Evolutionary conservation across 2,888 invertebrate genomes (phyloP).

Genomic region (Polydrusus pterygomalis): DNA sequence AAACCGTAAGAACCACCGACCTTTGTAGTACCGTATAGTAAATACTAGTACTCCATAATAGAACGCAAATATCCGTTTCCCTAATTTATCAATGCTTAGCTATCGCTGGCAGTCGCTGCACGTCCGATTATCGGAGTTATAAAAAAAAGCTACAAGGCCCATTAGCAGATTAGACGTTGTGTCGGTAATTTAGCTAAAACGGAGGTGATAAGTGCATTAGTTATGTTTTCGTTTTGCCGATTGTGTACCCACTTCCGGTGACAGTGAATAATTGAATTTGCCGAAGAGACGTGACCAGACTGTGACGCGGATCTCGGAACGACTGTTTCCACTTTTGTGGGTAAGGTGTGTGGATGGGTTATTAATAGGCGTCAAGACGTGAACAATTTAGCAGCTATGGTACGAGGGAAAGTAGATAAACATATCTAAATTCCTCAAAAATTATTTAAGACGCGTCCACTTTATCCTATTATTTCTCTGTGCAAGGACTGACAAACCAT

Average conservation of each 20-base stretch:
- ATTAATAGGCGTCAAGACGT: constrained; percentile 34
- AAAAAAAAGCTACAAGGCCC: constrained; percentile 39
- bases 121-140: constrained; percentile 27
- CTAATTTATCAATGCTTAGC: constrained; percentile 17
- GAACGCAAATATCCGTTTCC: constrained; percentile 26
- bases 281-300: constrained; percentile 51
- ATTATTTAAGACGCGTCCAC: too few relatives aligned
- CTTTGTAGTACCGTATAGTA: not conserved
- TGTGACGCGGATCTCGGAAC: constrained; percentile 19
- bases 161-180: constrained; percentile 49
- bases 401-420: too few relatives aligned
- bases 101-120: not conserved
- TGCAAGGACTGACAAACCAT: too few relatives aligned
- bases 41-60: constrained; percentile 10
- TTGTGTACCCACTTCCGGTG: constrained; percentile 55
- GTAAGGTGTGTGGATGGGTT: constrained; percentile 25
- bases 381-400: constrained; percentile 18
- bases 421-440: too few relatives aligned
- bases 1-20: too few relatives aligned
- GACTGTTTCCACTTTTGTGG: constrained; percentile 19
- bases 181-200: constrained; percentile 50
- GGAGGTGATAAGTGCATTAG: constrained; percentile 55
- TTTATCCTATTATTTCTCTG: too few relatives aligned
- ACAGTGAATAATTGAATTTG: constrained; percentile 55
- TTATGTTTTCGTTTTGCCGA: constrained; percentile 42